These are phyloP conservation scores for Paragorgia papillata DNA, from an alignment of 92 coral and sea anemone genomes.

Conservation along the genomic window DNA sequence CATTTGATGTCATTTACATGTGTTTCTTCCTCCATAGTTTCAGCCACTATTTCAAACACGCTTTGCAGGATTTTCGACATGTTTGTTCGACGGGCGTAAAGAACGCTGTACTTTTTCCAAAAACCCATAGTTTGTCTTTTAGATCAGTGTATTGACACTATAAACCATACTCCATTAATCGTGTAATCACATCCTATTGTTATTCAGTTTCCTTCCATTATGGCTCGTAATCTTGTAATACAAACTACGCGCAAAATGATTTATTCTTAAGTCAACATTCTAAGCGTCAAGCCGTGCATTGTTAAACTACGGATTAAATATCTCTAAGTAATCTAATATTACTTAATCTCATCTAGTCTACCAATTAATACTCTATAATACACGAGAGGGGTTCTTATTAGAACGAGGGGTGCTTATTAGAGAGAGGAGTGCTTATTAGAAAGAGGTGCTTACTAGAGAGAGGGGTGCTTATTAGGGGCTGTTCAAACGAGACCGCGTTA, in stretches of 20 bases:
- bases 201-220: neutral
- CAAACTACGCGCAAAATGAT: neutral
- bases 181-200: neutral
- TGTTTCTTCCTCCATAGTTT: neutral
- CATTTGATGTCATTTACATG: neutral
- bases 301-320: too few relatives aligned
- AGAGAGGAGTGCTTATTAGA: too few relatives aligned
- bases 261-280: neutral
- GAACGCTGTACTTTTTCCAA: neutral
- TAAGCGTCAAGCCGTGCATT: too few relatives aligned
- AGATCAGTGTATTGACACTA: too few relatives aligned
- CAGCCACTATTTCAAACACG: slow-evolving; percentile 12
- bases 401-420: too few relatives aligned
- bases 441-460: too few relatives aligned
- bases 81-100: neutral
- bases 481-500: too few relatives aligned
- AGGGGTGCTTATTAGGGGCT: too few relatives aligned
- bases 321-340: too few relatives aligned
- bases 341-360: too few relatives aligned
- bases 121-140: slow-evolving; percentile 3
- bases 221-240: slow-evolving; percentile 9
- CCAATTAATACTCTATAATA: too few relatives aligned
- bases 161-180: neutral
- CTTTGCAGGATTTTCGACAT: slow-evolving; percentile 28
- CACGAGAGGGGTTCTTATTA: too few relatives aligned